phyloP scores from a whole-genome alignment of 1,140 invertebrate species.

The Habropoda laboriosa region DNA sequence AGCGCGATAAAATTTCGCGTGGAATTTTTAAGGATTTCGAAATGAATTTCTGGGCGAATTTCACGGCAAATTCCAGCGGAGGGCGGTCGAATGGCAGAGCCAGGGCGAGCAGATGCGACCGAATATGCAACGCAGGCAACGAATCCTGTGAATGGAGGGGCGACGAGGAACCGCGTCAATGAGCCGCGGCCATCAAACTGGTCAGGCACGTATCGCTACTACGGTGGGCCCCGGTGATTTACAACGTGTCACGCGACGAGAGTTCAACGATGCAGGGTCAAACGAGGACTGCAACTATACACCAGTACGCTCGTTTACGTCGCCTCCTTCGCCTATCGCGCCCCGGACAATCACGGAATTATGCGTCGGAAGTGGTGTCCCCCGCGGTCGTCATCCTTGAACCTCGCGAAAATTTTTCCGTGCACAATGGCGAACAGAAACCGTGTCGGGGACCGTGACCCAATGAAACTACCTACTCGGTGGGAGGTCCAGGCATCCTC shows the following conservation, averaged over 20 bases:
- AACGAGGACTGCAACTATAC: constrained; percentile 26
- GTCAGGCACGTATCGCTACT: constrained; percentile 72
- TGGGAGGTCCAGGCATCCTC: constrained; percentile 14
- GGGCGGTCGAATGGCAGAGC: constrained; percentile 8
- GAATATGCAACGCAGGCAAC: constrained; percentile 48
- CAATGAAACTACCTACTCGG: not conserved
- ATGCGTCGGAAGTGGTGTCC: constrained; percentile 38
- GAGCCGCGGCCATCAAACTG: constrained; percentile 76
- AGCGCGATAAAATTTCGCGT: not conserved
- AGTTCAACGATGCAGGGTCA: constrained; percentile 68
- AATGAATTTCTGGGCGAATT: not conserved
- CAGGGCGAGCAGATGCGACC: constrained; percentile 37
- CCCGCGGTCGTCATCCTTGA: not conserved
- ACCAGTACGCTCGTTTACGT: constrained; percentile 38
- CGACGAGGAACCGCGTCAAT: constrained; percentile 74
- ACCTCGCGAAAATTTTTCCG: not conserved
- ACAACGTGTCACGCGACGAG: constrained; percentile 73
- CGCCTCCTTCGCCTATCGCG: constrained; percentile 24
- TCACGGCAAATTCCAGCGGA: not conserved
- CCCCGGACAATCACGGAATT: constrained; percentile 41
- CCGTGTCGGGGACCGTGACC: not conserved
- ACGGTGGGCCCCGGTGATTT: constrained; percentile 73
- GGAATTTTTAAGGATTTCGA: too few relatives aligned
- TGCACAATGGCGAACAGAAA: not conserved
- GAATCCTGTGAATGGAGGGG: constrained; percentile 73